These are phyloP conservation scores for Budorcas taxicolor DNA, from an alignment of 2,113 vertebrate species.

Conservation along the genomic window DNA sequence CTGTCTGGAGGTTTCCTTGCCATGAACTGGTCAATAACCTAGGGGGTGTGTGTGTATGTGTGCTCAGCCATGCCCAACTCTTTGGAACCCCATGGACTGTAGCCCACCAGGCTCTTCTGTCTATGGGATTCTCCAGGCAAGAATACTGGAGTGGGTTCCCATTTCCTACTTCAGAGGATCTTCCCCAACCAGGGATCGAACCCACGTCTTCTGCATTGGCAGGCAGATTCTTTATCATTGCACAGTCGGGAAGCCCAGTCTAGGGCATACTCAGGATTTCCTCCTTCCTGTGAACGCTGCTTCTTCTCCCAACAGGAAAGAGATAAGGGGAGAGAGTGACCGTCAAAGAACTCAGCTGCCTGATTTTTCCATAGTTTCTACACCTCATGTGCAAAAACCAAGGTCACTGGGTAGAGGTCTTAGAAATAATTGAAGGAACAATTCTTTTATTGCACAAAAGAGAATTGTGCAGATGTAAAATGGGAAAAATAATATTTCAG, in stretches of 20 bases:
- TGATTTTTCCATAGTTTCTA: not conserved
- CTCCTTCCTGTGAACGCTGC: not conserved
- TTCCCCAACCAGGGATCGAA: not conserved
- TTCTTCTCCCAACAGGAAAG: not conserved
- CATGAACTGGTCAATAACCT: not conserved
- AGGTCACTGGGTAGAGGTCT: not conserved
- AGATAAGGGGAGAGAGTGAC: not conserved
- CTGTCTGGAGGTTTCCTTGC: not conserved
- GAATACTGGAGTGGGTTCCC: not conserved
- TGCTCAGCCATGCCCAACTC: not conserved
- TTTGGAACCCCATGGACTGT: not conserved
- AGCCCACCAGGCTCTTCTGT: not conserved
- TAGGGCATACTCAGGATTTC: not conserved
- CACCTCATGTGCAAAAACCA: not conserved
- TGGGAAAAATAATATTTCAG: not conserved
- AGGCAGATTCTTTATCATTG: not conserved
- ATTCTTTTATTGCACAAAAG: not conserved
- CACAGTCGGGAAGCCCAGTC: not conserved
- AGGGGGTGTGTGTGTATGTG: not conserved
- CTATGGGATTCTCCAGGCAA: not conserved
- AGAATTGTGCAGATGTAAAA: not conserved
- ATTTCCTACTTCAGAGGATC: not conserved
- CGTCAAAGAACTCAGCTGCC: not conserved
- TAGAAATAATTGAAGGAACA: not conserved
- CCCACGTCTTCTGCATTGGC: not conserved